Evolutionary conservation across 2,797 vertebrate genomes (phyloP).

Genomic region (Avahi laniger): DNA sequence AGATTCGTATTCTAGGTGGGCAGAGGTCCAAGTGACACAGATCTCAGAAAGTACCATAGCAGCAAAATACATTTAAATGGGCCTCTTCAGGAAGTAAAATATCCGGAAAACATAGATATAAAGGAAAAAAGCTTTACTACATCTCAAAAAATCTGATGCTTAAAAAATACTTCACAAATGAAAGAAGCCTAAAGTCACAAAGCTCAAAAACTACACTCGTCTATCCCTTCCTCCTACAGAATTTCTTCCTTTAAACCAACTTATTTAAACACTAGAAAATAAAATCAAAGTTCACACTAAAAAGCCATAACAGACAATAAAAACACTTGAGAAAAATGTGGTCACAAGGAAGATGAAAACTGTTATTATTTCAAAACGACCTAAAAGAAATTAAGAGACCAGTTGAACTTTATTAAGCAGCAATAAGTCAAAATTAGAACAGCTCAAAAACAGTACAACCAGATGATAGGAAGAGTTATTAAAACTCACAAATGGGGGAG

Average conservation of each 20-base stretch:
- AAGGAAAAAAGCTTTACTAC: not conserved
- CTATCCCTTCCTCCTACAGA: not conserved
- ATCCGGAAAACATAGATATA: not conserved
- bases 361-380: not conserved
- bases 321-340: not conserved
- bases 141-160: not conserved
- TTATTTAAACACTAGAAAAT: not conserved
- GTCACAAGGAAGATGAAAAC: not conserved
- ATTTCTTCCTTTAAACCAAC: constrained; percentile 6
- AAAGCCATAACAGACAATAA: not conserved
- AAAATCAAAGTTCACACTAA: not conserved
- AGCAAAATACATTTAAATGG: not conserved
- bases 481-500: not conserved
- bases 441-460: not conserved
- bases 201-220: not conserved
- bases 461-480: not conserved
- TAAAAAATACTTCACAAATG: not conserved
- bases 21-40: not conserved
- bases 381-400: not conserved
- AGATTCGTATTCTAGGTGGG: not conserved
- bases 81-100: constrained; percentile 10
- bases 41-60: not conserved
- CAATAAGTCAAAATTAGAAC: constrained; percentile 6
- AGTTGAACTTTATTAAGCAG: not conserved
- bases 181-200: not conserved